These are phyloP conservation scores for Mycogona germanica DNA, from an alignment of 2,888 invertebrate genomes.

Conservation along the genomic window DNA sequence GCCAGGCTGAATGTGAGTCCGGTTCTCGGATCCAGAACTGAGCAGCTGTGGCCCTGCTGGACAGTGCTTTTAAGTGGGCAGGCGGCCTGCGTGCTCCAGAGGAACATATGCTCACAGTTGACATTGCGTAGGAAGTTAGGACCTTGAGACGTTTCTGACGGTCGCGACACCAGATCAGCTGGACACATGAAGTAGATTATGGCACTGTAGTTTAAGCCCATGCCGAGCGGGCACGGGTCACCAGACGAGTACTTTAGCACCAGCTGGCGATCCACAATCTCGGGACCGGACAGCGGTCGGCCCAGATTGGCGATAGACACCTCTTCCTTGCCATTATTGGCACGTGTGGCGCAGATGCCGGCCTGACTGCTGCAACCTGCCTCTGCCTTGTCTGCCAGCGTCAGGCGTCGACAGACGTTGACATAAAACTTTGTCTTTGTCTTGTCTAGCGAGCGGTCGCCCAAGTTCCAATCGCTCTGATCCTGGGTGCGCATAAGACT, in stretches of 20 bases:
- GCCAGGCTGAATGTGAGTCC: conserved; percentile 3
- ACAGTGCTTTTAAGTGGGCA: neutral
- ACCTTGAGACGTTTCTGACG: neutral
- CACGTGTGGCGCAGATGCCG: neutral
- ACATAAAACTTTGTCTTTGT: conserved; percentile 13
- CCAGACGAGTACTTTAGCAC: conserved; percentile 13
- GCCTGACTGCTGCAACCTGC: neutral
- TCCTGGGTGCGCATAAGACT: neutral
- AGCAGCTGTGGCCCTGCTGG: neutral
- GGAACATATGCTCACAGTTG: conserved; percentile 1
- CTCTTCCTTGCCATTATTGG: neutral
- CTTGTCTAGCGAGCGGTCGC: neutral
- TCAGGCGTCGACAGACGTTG: conserved; percentile 15
- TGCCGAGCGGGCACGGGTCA: conserved; percentile 1
- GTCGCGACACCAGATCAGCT: neutral
- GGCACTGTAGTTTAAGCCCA: conserved; percentile 8
- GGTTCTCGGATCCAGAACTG: neutral
- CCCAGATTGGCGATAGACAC: conserved; percentile 10
- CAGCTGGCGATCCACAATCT: conserved; percentile 9
- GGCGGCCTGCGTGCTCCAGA: conserved; percentile 6
- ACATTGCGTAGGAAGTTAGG: neutral
- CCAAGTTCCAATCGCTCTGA: conserved; percentile 14
- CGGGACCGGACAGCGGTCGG: neutral
- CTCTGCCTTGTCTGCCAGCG: neutral
- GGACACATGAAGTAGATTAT: conserved; percentile 14